phyloP scores from a whole-genome alignment of 2,797 vertebrate species.

The Eulemur albifrons region DNA sequence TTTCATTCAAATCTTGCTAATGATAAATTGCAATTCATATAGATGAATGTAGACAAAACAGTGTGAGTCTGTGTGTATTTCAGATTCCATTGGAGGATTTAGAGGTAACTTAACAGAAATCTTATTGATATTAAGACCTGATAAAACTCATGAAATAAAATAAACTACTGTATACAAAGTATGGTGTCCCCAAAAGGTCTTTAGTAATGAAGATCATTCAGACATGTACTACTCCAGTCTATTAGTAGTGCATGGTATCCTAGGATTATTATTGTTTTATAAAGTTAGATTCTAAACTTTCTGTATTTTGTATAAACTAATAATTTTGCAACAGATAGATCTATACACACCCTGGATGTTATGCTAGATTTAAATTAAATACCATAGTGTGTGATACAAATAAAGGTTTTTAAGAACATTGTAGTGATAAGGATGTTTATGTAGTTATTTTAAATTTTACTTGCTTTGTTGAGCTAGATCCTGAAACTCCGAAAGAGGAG shows the following conservation, averaged over 20 bases:
- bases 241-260: neutral
- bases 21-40: neutral
- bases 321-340: neutral
- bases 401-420: neutral
- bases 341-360: neutral
- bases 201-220: neutral
- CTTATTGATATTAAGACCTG: neutral
- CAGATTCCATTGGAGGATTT: neutral
- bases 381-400: neutral
- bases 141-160: neutral
- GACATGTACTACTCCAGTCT: neutral
- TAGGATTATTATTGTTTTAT: neutral
- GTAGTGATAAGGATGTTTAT: neutral
- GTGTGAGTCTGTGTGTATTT: neutral
- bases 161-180: neutral
- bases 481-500: neutral
- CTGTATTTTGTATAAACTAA: neutral
- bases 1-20: neutral
- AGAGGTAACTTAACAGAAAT: neutral
- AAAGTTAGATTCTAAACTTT: neutral
- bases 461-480: neutral
- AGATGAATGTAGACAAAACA: neutral
- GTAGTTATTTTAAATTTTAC: neutral
- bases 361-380: neutral
- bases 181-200: neutral